These are phyloP conservation scores for Yponomeuta evonymella DNA, from an alignment of 2,888 invertebrate genomes.

Conservation along the genomic window DNA sequence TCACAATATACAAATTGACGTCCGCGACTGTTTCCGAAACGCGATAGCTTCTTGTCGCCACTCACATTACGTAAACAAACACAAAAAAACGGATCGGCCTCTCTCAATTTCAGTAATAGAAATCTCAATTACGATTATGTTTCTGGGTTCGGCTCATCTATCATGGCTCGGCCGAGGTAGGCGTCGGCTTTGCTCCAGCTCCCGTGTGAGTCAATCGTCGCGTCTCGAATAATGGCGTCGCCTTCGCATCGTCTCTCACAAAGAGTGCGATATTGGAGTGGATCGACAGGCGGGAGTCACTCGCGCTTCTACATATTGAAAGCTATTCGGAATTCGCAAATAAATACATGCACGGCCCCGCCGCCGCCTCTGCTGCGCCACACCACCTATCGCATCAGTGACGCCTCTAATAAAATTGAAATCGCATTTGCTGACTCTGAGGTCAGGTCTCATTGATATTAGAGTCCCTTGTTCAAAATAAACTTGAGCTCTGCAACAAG, in stretches of 20 bases:
- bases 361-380: slow-evolving; percentile 27
- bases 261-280: slow-evolving; percentile 68
- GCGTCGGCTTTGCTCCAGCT: slow-evolving; percentile 30
- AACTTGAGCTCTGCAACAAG: not conserved
- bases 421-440: slow-evolving; percentile 60
- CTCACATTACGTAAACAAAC: slow-evolving; percentile 73
- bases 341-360: slow-evolving; percentile 46
- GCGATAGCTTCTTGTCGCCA: slow-evolving; percentile 63
- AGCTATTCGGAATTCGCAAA: slow-evolving; percentile 72
- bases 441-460: slow-evolving; percentile 48
- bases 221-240: slow-evolving; percentile 58
- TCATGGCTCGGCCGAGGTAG: slow-evolving; percentile 15
- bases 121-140: slow-evolving; percentile 66
- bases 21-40: slow-evolving; percentile 67
- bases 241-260: slow-evolving; percentile 55
- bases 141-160: slow-evolving; percentile 45
- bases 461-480: slow-evolving; percentile 22
- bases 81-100: slow-evolving; percentile 55
- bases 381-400: slow-evolving; percentile 52
- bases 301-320: slow-evolving; percentile 71
- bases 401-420: slow-evolving; percentile 62
- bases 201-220: slow-evolving; percentile 60
- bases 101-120: slow-evolving; percentile 26
- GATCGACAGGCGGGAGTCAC: slow-evolving; percentile 69
- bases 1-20: slow-evolving; percentile 77